phyloP scores from a whole-genome alignment of 2,888 invertebrate species.

The Drosophila neonasuta region DNA sequence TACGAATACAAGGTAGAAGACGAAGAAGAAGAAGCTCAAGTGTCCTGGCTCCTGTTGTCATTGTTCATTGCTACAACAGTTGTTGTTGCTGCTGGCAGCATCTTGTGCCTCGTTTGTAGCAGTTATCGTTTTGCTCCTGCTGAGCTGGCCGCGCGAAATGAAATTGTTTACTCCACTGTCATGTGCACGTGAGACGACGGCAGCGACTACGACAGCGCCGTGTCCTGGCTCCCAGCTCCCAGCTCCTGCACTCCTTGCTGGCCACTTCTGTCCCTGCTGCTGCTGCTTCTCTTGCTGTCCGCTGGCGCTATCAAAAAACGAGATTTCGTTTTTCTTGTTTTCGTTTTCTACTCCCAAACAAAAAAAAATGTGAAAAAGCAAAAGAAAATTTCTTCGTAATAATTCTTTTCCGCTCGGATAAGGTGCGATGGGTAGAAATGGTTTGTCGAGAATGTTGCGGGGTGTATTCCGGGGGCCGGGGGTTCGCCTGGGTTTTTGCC shows the following conservation, averaged over 20 bases:
- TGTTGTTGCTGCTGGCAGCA: slow-evolving; percentile 64
- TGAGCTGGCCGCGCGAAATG: slow-evolving; percentile 67
- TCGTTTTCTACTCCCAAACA: slow-evolving; percentile 20
- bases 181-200: slow-evolving; percentile 70
- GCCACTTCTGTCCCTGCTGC: slow-evolving; percentile 13
- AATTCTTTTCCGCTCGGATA: slow-evolving; percentile 80
- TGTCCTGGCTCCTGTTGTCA: slow-evolving; percentile 51
- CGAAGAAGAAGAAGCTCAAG: slow-evolving; percentile 58
- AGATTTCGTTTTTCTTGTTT: slow-evolving; percentile 52
- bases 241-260: slow-evolving; percentile 46
- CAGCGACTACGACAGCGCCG: slow-evolving; percentile 43
- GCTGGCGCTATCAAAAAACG: slow-evolving; percentile 72
- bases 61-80: slow-evolving; percentile 30
- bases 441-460: not conserved
- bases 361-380: slow-evolving; percentile 13
- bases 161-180: slow-evolving; percentile 78
- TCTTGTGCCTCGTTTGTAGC: slow-evolving; percentile 76
- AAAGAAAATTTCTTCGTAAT: slow-evolving; percentile 74
- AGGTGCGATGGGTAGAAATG: slow-evolving; percentile 41
- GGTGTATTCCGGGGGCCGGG: not conserved
- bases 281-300: not conserved
- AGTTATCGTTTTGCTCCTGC: slow-evolving; percentile 70
- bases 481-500: slow-evolving; percentile 31
- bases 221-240: slow-evolving; percentile 36
- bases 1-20: not conserved